Conservation (phyloP, 1,140 invertebrate species). For the Physella acuta region DNA sequence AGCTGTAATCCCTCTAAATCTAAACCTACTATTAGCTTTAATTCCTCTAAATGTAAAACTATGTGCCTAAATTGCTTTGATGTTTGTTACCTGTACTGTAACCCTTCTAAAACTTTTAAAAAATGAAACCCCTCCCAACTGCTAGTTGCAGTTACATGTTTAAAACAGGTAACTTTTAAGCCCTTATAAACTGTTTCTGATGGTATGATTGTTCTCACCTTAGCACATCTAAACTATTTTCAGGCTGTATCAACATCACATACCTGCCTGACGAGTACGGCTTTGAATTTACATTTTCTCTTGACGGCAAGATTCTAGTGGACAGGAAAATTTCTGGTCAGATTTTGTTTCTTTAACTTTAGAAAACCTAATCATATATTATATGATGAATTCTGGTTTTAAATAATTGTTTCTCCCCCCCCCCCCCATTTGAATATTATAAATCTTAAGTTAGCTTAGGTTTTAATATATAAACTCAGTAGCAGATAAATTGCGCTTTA, state of each 20-base stretch:
- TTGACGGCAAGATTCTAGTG: conserved; percentile 1
- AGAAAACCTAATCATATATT: too few species aligned
- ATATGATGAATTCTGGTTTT: too few species aligned
- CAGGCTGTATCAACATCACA: conserved; percentile 11
- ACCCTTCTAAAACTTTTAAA: not conserved
- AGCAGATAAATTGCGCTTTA: too few species aligned
- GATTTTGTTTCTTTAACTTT: too few species aligned
- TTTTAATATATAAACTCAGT: too few species aligned
- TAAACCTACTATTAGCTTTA: too few species aligned
- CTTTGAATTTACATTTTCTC: not conserved
- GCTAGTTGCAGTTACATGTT: not conserved
- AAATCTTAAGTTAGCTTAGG: too few species aligned
- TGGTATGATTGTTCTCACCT: not conserved
- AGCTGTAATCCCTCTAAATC: too few species aligned
- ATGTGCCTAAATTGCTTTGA: not conserved
- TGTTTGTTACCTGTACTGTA: not conserved
- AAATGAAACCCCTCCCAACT: not conserved
- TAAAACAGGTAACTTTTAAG: not conserved
- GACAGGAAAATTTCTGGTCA: conserved; percentile 16
- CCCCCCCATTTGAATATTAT: too few species aligned
- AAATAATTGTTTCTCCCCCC: too few species aligned
- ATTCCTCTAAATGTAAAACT: not conserved
- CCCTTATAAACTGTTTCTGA: not conserved
- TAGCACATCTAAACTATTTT: not conserved
- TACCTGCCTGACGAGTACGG: conserved; percentile 21